Percentiles rank a stretch among this genome's conserved stretches.
These are phyloP conservation scores for Lepeophtheirus nordmannii DNA, from an alignment of 2,888 invertebrate genomes.

Conservation along the genomic window DNA sequence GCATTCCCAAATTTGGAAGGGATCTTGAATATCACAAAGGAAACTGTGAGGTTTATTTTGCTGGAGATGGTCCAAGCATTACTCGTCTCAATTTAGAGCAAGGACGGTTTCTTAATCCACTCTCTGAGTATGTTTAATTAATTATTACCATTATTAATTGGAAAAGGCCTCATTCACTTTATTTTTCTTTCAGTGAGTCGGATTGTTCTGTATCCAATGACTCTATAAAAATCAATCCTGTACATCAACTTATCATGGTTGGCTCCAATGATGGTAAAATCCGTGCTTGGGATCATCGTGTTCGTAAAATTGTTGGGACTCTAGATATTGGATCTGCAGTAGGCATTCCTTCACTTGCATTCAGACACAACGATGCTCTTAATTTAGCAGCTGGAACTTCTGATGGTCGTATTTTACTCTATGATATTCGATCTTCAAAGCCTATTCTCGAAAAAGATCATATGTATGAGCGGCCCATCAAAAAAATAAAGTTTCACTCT, in stretches of 20 bases:
- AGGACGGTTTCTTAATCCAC: slow-evolving; percentile 80
- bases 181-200: slow-evolving; percentile 1
- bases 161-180: not conserved
- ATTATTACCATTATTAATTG: not conserved
- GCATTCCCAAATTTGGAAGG: slow-evolving; percentile 88
- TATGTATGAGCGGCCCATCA: slow-evolving; percentile 79
- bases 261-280: slow-evolving; percentile 81
- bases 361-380: slow-evolving; percentile 34
- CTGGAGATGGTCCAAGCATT: slow-evolving; percentile 21
- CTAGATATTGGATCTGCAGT: slow-evolving; percentile 44
- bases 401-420: slow-evolving; percentile 81
- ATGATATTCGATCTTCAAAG: slow-evolving; percentile 79
- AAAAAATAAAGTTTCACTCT: slow-evolving; percentile 62
- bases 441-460: slow-evolving; percentile 85
- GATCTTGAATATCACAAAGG: slow-evolving; percentile 79
- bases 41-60: slow-evolving; percentile 79
- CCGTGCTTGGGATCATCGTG: slow-evolving; percentile 92
- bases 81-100: slow-evolving; percentile 76
- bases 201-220: not conserved
- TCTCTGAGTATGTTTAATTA: slow-evolving; percentile 32
- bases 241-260: slow-evolving; percentile 67
- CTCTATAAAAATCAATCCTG: slow-evolving; percentile 53
- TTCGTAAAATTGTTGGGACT: slow-evolving; percentile 54
- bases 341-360: slow-evolving; percentile 5
- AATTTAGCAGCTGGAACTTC: slow-evolving; percentile 70